Evolutionary conservation across 2,113 vertebrate species (phyloP).

Genomic region (Hypocryptadius cinnamomeus): DNA sequence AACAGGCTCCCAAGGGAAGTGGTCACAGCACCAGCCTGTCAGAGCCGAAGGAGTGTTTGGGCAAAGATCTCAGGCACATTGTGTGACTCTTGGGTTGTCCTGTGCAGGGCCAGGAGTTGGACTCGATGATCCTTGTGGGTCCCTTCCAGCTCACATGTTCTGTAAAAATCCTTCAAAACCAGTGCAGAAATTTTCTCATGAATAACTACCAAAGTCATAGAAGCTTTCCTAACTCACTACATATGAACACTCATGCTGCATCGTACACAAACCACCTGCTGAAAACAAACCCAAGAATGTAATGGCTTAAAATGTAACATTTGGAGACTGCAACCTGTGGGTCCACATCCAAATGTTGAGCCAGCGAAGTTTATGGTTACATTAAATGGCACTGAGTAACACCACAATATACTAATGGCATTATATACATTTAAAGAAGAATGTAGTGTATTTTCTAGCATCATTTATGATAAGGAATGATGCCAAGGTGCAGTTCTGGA

Average conservation of each 20-base stretch:
- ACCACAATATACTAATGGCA: neutral
- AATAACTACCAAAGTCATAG: fast-evolving
- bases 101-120: no score
- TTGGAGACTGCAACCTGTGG: neutral
- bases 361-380: no score
- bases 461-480: neutral
- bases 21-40: neutral
- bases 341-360: neutral
- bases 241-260: fast-evolving
- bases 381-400: neutral
- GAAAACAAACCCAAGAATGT: neutral
- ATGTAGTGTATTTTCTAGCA: neutral
- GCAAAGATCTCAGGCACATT: fast-evolving
- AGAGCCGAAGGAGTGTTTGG: fast-evolving
- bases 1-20: fast-evolving
- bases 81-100: neutral
- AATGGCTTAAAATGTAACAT: neutral
- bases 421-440: neutral
- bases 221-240: no score
- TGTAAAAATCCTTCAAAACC: neutral
- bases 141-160: neutral
- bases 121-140: fast-evolving
- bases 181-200: fast-evolving
- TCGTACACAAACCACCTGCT: neutral
- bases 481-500: neutral